Base-by-base conservation (phyloP, 1,140 invertebrate species). In the Cherax destructor region DNA sequence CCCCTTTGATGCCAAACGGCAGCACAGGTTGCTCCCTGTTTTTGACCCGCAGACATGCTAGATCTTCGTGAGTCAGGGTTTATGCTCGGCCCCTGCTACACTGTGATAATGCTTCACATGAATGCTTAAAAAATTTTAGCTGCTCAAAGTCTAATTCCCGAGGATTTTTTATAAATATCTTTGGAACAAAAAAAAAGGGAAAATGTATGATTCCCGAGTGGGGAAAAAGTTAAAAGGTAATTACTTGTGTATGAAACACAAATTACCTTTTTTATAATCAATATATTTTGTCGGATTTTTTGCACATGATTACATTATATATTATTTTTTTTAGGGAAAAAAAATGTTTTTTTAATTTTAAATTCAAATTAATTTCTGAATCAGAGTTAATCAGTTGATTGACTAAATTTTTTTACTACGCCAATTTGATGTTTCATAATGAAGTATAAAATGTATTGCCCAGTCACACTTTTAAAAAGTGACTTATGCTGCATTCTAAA, bases 1-100 rank as follows among this genome's bases (percentile, higher is more conserved):
- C 90, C 84, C 61, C 84, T 91, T n/a, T 30, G 92, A 92, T 65
- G 83, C 92, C 24, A 92, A 90, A 84, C 84, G 86, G 21, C 79
- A 21, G 76, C 76, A 56, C 86, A 89, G 56, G 83, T 86, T 13
- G 92, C 61, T 92, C 92, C 49, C 92, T 76, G 76, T 90, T 61
- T 92, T 61, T 92, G 92, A 92, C 92, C 77, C 74, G 83, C 83
- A 77, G 87, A 9, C 77, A 88, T 47, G 69, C 86, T 89, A 89
- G 86, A 69, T 85, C 87, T 56, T 92, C 92, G 47, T 86, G 86
- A 92, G 92, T 88, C 69, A 89, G 90, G n/a, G 90, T 91, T 91
- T 52, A 91, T 91, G 90, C 90, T 91, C 84, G 90, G 90, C 84
- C 90, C 90, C 90, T 74, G 90, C 90, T 65, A 91, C 90, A 3